Evolutionary conservation across 2,888 invertebrate species (phyloP).

Genomic region (Oligia fasciuncula): DNA sequence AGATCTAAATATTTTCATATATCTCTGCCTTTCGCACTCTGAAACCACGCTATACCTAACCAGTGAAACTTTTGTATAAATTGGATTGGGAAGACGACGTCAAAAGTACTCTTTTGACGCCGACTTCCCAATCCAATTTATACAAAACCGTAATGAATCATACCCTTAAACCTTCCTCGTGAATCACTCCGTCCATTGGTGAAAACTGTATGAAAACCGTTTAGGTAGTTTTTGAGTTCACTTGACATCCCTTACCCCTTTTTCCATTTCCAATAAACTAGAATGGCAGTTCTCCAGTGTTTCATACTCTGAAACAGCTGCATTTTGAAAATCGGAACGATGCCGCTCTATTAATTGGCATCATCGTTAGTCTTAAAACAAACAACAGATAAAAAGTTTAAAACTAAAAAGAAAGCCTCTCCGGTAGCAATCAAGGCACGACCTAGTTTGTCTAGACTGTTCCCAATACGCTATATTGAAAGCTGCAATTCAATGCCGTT

Average conservation of each 20-base stretch:
- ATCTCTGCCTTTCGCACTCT: neutral
- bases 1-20: neutral
- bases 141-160: neutral
- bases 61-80: neutral
- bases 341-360: slow-evolving; percentile 7
- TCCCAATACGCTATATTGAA: slow-evolving; percentile 68
- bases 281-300: neutral
- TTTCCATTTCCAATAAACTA: neutral
- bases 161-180: neutral
- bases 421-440: slow-evolving; percentile 56
- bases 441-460: slow-evolving; percentile 67
- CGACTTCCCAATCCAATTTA: neutral
- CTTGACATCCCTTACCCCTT: neutral
- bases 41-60: neutral
- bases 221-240: neutral
- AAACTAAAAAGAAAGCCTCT: slow-evolving; percentile 31
- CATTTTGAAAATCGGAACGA: neutral
- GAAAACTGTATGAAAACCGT: neutral
- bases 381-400: slow-evolving; percentile 8
- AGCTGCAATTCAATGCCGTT: slow-evolving; percentile 55
- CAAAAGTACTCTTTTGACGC: neutral
- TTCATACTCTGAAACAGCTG: neutral
- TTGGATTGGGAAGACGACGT: neutral
- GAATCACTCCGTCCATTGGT: neutral
- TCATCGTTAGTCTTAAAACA: slow-evolving; percentile 8